Evolutionary conservation across 2,888 invertebrate genomes (phyloP), one percentile per base, ranked within the genome.

Genomic region (Troides aeacus): DNA sequence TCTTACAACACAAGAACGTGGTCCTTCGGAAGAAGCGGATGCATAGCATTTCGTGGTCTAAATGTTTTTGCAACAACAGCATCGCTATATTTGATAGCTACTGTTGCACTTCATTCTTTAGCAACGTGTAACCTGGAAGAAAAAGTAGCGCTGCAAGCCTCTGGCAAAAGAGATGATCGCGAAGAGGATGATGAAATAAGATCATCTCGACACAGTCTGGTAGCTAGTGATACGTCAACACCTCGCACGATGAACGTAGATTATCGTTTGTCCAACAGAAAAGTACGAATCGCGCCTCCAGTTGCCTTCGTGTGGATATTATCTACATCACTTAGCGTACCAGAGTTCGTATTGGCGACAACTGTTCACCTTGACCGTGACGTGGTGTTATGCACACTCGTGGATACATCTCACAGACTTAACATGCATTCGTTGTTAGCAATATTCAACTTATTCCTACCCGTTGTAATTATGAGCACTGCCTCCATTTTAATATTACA

Each of bases 241-340:
- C 92, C 90, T 65, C 87, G 94, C 66, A 92, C 90, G 21, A 89
- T 94, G 83, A 93, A 92, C 66, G 88, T 94, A 12, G 94, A 94
- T 78, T 94, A 94, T 75, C 82, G 92, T 62, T 82, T 90, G 71
- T 80, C 86, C 46, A 87, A 89, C 72, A 86, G 82, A 2, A 82
- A 78, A 72, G 83, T 94, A 56, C 90, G 93, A 18, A 91, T 94
- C 39, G 80, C 91, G 56, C 87, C 93, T 63, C 94, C 94, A 1
- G 87, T 91, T 36, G 78, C 93, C 68, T 92, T 94, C 74, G 89
- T 94, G 63, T 94, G 94, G 94, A 87, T 94, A 72, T 79, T 94
- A 63, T 90, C 94, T 53, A 80, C 92, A 60, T 94, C 94, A 1
- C 80, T 94, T 53, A 94, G 94, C 79, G 88, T 95, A 63, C 95